Conservation (phyloP, 2,888 invertebrate genomes). For the Kryphioiulus occultus region DNA sequence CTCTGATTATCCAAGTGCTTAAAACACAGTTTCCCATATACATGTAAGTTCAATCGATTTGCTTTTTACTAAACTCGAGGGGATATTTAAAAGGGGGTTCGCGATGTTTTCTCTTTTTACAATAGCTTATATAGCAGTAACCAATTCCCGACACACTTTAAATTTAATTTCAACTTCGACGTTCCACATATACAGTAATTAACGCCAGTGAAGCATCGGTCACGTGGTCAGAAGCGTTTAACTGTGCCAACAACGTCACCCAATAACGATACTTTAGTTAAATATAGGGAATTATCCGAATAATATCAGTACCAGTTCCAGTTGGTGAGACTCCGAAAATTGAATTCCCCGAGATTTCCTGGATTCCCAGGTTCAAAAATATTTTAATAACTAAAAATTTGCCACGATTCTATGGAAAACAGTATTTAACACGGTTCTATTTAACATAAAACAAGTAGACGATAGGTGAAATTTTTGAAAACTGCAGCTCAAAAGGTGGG, state of each 20-base stretch:
- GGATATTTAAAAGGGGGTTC: background rate
- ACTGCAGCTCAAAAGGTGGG: too few species aligned
- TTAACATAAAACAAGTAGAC: too few species aligned
- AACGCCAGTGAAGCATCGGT: background rate
- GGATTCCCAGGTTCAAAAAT: too few species aligned
- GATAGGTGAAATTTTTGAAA: too few species aligned
- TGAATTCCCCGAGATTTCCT: too few species aligned
- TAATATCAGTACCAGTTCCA: too few species aligned
- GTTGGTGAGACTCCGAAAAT: too few species aligned
- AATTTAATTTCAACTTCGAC: background rate
- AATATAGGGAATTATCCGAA: too few species aligned
- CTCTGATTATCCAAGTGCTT: slow-evolving; percentile 7
- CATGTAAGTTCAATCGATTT: slow-evolving; percentile 12
- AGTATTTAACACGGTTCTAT: too few species aligned
- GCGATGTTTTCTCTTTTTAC: background rate
- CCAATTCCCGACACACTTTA: background rate
- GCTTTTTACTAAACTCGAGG: background rate
- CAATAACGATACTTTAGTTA: background rate
- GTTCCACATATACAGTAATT: background rate
- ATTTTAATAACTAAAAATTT: too few species aligned
- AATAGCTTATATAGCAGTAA: too few species aligned
- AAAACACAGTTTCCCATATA: slow-evolving; percentile 21
- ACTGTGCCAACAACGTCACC: background rate
- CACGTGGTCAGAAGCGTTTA: background rate
- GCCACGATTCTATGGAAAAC: too few species aligned